Evolutionary conservation across 2,888 invertebrate genomes (phyloP), one percentile per base, ranked within the genome.

Genomic region (Drosophila incognita): DNA sequence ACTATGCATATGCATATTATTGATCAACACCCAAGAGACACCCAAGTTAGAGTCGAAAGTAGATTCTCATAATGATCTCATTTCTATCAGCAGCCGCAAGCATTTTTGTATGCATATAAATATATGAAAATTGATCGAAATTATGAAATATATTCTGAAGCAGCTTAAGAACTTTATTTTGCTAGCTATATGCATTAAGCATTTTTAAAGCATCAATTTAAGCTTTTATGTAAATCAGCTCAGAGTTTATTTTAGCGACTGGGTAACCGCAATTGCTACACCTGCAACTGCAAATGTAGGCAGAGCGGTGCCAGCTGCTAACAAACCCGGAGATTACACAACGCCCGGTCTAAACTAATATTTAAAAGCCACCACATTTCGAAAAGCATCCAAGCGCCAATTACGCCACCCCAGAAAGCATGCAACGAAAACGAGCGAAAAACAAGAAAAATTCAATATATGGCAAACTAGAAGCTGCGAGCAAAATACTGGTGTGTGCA

Each of bases 371-470:
- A 66, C 52, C 68, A 58, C 46, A 49, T 58, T 70, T 56, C 63
- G 62, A 64, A 77, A 63, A 21, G 69, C 71, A 61, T 59, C 70
- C 78, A 71, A 81, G 75, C 84, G 87, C 84, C 82, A 87, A 87
- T 87, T 81, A 83, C 81, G 84, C 72, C 54, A 57, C 59, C 48
- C 65, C 51, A 42, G 46, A 76, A 77, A 69, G 42, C 56, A 65
- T 68, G 65, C 68, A 49, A 69, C 64, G 62, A 73, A 77, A 78
- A 58, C 35, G 48, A 62, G 46, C 51, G 24, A 8, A 46, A 13
- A 11, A n/a, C 27, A 35, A 56, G 52, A 40, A 33, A 11, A 52
- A 53, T 40, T 27, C 31, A 51, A 60, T 69, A 66, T 53, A 46
- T 21, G 21, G 42, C 21, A 35, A 64, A 36, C 29, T 40, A 24